Conservation (phyloP, 2,113 vertebrate species). For the Cygnus atratus region DNA sequence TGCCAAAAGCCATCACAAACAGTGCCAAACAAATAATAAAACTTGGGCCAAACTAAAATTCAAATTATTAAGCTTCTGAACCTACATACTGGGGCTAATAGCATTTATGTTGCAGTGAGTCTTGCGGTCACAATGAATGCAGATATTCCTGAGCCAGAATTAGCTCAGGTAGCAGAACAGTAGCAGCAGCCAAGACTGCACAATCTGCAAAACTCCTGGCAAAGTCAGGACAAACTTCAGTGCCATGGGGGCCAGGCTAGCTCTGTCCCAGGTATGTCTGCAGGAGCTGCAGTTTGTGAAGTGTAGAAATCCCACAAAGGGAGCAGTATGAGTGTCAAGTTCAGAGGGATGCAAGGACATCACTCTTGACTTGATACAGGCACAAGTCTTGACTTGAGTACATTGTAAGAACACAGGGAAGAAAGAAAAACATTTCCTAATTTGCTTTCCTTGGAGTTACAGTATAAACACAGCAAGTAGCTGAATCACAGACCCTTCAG, state of each 20-base stretch:
- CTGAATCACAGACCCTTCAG: not conserved
- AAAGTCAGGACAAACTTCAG: not conserved
- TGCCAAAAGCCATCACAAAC: not conserved
- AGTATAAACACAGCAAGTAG: not conserved
- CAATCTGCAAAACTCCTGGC: not conserved
- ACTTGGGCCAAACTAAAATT: not conserved
- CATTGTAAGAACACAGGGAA: not conserved
- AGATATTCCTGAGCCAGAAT: not conserved
- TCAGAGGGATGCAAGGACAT: not conserved
- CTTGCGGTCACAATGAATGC: not conserved
- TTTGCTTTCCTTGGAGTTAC: not conserved
- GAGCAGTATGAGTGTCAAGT: not conserved
- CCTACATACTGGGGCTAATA: not conserved
- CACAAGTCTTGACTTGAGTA: not conserved
- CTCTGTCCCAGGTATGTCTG: rapidly evolving
- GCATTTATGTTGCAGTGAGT: not conserved
- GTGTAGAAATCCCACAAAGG: not conserved
- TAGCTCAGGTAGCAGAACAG: not conserved
- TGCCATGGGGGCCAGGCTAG: no score
- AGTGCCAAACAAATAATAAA: not conserved
- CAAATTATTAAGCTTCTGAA: not conserved
- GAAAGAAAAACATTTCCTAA: not conserved
- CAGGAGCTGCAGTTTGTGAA: not conserved
- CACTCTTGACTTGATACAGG: not conserved
- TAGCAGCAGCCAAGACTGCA: not conserved